Percentiles rank a stretch among this genome's conserved stretches.
Evolutionary conservation across 2,797 vertebrate genomes (phyloP).

Genomic region (Anabacerthia variegaticeps): DNA sequence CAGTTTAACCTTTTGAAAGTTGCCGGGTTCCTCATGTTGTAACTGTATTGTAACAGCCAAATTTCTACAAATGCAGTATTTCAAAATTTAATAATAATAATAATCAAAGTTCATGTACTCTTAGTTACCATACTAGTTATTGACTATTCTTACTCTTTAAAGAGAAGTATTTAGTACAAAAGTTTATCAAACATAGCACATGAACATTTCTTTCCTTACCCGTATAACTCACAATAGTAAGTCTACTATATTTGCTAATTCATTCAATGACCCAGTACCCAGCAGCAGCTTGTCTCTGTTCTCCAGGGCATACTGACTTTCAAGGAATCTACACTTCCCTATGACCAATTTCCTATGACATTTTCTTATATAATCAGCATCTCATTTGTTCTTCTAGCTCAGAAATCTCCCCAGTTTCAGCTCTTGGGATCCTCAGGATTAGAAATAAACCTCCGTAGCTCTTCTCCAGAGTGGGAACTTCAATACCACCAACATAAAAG

Average conservation of each 20-base stretch:
- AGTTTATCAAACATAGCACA: neutral
- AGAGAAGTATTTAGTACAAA: neutral
- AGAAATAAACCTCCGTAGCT: neutral
- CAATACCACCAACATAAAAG: neutral
- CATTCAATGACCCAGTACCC: neutral
- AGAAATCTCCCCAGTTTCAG: neutral
- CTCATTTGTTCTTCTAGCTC: neutral
- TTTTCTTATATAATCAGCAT: neutral
- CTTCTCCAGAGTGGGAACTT: neutral
- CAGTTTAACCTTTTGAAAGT: neutral
- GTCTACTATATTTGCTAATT: neutral
- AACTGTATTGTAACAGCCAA: neutral
- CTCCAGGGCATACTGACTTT: neutral
- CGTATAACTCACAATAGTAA: neutral
- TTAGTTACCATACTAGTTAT: neutral
- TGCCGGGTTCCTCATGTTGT: neutral
- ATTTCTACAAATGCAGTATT: neutral
- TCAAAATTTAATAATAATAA: neutral
- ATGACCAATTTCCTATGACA: accelerated
- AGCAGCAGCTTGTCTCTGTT: neutral
- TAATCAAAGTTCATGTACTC: neutral
- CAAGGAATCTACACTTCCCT: neutral
- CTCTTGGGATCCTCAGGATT: neutral
- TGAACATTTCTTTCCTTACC: neutral
- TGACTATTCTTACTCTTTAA: neutral